These are phyloP conservation scores for Therioaphis trifolii DNA, from an alignment of 2,888 invertebrate genomes.

Conservation along the genomic window DNA sequence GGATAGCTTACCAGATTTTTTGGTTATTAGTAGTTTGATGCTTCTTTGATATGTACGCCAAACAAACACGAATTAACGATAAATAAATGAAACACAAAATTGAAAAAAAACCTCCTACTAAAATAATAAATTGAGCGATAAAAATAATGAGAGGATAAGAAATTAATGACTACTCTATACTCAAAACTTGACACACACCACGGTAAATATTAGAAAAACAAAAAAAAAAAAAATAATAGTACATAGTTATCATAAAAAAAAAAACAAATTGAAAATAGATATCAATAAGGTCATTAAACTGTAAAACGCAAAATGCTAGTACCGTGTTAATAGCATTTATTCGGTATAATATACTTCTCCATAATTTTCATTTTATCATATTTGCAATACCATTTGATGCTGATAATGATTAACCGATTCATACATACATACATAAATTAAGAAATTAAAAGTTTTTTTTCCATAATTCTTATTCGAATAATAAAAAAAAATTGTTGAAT, in stretches of 20 bases:
- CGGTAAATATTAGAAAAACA: conserved; percentile 57
- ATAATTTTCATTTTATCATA: conserved; percentile 27
- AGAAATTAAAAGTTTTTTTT: conserved; percentile 1
- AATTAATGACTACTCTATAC: conserved; percentile 32
- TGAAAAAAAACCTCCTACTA: conserved; percentile 10
- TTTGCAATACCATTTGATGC: conserved; percentile 30
- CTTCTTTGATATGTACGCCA: conserved; percentile 21
- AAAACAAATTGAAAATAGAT: conserved; percentile 60
- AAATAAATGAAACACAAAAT: conserved; percentile 13
- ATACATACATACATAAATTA: background rate
- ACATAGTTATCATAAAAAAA: conserved; percentile 54
- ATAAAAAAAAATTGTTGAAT: background rate
- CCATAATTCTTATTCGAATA: background rate
- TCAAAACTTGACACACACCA: conserved; percentile 37
- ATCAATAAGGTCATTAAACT: conserved; percentile 61
- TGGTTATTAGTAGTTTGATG: conserved; percentile 20
- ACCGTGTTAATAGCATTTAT: conserved; percentile 44
- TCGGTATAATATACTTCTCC: conserved; percentile 47
- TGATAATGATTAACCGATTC: conserved; percentile 4
- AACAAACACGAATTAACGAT: conserved; percentile 16
- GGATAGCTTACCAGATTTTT: conserved; percentile 49
- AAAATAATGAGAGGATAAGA: conserved; percentile 27
- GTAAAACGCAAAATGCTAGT: conserved; percentile 56
- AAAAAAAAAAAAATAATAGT: conserved; percentile 38
- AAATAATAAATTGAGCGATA: conserved; percentile 43